Evolutionary conservation across 2,888 invertebrate species (phyloP), one percentile per base, ranked within the genome.

Genomic region (Drosophila rellima): DNA sequence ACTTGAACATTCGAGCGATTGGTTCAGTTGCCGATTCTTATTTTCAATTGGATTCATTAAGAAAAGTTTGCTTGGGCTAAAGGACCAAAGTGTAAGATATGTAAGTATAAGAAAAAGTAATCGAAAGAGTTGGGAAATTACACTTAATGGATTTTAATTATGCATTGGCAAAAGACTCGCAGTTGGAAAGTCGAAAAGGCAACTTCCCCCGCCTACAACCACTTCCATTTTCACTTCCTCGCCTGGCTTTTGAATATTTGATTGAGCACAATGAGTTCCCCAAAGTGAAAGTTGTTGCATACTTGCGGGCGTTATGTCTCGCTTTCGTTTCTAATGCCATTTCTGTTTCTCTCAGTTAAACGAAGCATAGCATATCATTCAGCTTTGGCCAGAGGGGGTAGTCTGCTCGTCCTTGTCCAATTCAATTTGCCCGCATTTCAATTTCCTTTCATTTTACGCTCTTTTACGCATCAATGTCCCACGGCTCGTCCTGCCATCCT

Each of bases 361-460:
- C 87, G 89, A 82, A 82, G 85, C 88, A 79, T 66, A 60, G 66
- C 64, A 65, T 50, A 63, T 65, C 52, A 39, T 52, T 42, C 37
- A 35, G 37, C 70, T 61, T 44, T 13, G 55, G 70, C 56, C 62
- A n/a, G 23, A 39, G n/a, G 11, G 15, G 15, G 18, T 31, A 33
- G 39, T 20, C 10, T 51, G 15, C 3, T 42, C 47, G 31, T 69
- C 70, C 54, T 66, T 70, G 74, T 61, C 74, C 84, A 82, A 89
- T 89, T 87, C 80, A 89, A 87, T 89, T 86, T 82, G 66, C 80
- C 76, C 82, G 81, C 82, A 81, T 87, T 82, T 81, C 85, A 89
- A 86, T 86, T 86, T 86, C 89, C 86, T 87, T 84, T 87, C 85
- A 89, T 86, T 86, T 89, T 78, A 79, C 88, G 89, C 88, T 87